Conservation (phyloP, 2,113 vertebrate species). For the Melanostigma gelatinosum region DNA sequence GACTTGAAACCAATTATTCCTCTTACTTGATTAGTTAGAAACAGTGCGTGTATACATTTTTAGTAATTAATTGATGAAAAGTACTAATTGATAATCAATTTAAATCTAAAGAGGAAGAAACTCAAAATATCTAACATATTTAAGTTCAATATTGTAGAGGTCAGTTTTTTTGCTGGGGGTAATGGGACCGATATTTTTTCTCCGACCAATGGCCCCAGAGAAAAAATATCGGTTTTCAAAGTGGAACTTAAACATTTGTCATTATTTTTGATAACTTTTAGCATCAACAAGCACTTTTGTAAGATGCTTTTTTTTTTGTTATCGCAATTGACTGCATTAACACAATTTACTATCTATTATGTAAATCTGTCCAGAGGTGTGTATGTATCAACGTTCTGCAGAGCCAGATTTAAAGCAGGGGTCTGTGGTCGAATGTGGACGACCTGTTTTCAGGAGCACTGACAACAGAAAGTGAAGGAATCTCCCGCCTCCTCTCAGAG, state of each 20-base stretch:
- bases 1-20: not conserved
- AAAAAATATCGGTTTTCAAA: not conserved
- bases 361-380: not conserved
- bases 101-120: not conserved
- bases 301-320: not conserved
- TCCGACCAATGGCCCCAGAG: no score
- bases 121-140: not conserved
- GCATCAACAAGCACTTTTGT: not conserved
- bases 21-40: not conserved
- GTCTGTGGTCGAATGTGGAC: slow-evolving; percentile 22
- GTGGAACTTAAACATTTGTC: not conserved
- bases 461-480: not conserved
- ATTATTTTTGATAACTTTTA: not conserved
- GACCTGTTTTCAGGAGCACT: not conserved
- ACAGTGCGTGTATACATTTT: not conserved
- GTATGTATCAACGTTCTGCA: not conserved
- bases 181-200: no score
- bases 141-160: not conserved
- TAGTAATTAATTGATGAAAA: not conserved
- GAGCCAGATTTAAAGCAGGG: not conserved
- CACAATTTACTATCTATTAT: not conserved
- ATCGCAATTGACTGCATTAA: not conserved
- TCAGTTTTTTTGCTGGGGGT: not conserved
- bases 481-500: no score
- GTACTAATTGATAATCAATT: no score